Percentiles rank a stretch among this genome's conserved stretches.
Conservation (phyloP, 2,797 vertebrate genomes). For the Brachymystax lenok region DNA sequence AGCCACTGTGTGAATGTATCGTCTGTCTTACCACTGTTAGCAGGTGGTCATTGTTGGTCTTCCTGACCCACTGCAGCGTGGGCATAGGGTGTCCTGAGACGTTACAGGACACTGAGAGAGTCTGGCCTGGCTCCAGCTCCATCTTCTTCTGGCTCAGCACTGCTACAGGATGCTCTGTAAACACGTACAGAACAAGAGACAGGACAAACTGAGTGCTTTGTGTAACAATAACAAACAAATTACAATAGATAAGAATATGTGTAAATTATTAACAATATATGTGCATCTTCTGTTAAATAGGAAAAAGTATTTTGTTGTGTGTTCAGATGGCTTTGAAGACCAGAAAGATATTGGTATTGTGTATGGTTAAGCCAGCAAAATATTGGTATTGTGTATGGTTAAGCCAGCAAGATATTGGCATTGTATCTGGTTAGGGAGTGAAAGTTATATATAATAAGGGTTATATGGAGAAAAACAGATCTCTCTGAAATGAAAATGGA, state of each 20-base stretch:
- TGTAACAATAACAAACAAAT: not conserved
- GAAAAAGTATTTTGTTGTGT: too few species aligned
- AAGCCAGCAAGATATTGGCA: too few species aligned
- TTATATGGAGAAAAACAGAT: too few species aligned
- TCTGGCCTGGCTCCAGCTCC: conserved; percentile 42
- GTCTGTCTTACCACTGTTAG: conserved; percentile 46
- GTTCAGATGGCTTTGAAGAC: too few species aligned
- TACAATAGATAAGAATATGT: not conserved
- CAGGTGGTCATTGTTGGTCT: conserved; percentile 25
- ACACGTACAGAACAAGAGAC: not conserved
- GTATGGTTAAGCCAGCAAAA: too few species aligned
- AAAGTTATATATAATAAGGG: too few species aligned
- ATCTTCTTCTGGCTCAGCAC: conserved; percentile 50
- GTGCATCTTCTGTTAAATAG: too few species aligned
- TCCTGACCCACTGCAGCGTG: conserved; percentile 71
- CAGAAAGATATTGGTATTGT: too few species aligned
- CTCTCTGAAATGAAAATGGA: too few species aligned
- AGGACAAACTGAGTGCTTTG: not conserved
- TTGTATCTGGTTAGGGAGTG: too few species aligned
- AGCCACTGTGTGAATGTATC: not conserved
- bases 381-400: too few species aligned
- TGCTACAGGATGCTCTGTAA: conserved; percentile 71
- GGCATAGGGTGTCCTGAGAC: conserved; percentile 74
- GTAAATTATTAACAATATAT: not conserved
- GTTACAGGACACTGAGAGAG: conserved; percentile 69